phyloP scores from a whole-genome alignment of 2,888 invertebrate genomes.

The Hypomecis atomaria region DNA sequence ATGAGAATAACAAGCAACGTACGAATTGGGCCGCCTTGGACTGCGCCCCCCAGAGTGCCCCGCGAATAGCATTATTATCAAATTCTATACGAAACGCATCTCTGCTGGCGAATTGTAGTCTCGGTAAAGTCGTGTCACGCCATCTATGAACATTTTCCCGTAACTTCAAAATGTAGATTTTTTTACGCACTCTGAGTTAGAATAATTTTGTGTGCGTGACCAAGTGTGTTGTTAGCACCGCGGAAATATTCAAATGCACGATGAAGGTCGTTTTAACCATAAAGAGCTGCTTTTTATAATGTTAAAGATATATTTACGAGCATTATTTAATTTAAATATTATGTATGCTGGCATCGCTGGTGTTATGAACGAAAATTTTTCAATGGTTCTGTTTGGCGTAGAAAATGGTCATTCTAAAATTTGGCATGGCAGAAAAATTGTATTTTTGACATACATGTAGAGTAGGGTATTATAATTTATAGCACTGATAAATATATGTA shows the following conservation, averaged over 20 bases:
- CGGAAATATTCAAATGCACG: constrained; percentile 74
- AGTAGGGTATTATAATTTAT: no score
- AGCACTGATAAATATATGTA: no score
- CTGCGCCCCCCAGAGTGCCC: constrained; percentile 75
- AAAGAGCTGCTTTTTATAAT: constrained; percentile 53
- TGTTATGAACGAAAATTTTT: neutral
- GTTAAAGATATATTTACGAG: constrained; percentile 17
- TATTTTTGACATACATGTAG: no score
- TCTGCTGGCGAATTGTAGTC: constrained; percentile 23
- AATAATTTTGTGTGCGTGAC: constrained; percentile 47
- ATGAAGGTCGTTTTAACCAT: constrained; percentile 64
- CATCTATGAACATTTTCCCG: constrained; percentile 46
- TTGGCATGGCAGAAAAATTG: no score
- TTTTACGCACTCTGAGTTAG: constrained; percentile 18
- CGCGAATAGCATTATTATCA: constrained; percentile 71
- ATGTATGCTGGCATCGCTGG: neutral
- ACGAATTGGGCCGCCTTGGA: constrained; percentile 69
- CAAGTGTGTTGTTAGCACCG: constrained; percentile 52
- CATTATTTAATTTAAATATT: neutral
- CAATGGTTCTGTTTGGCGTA: neutral
- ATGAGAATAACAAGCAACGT: constrained; percentile 53
- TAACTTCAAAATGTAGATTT: constrained; percentile 24
- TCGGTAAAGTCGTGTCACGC: constrained; percentile 36
- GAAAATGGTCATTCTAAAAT: neutral
- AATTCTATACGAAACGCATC: constrained; percentile 69